Evolutionary conservation across 2,113 vertebrate genomes (phyloP).

Genomic region (Equus przewalskii): DNA sequence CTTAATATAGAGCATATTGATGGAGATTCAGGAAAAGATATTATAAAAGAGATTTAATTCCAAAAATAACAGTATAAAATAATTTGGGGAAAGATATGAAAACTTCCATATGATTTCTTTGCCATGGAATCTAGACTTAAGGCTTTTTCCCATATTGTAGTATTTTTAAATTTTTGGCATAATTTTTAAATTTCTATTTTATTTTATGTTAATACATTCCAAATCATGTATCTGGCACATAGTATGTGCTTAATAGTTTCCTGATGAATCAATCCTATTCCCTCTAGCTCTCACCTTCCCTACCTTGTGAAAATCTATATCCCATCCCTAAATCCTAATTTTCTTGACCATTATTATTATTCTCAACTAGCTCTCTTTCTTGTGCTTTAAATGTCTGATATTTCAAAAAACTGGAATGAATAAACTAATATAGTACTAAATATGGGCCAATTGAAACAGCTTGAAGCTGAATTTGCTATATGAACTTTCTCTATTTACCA

Average conservation of each 20-base stretch:
- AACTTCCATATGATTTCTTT: not conserved
- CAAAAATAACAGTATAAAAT: not conserved
- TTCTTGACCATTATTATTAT: not conserved
- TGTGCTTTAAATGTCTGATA: not conserved
- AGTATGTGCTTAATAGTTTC: not conserved
- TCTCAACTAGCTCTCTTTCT: not conserved
- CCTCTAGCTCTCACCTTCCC: not conserved
- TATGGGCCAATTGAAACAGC: not conserved
- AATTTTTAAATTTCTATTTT: not conserved
- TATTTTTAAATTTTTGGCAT: not conserved
- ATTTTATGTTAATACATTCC: not conserved
- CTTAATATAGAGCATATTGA: not conserved
- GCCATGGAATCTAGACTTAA: not conserved
- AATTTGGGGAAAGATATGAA: not conserved
- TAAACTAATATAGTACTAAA: not conserved
- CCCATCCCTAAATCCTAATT: not conserved
- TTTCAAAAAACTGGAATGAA: not conserved
- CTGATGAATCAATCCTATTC: not conserved
- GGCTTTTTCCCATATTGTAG: not conserved
- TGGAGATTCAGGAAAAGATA: not conserved
- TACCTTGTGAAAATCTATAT: not conserved
- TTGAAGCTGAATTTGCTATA: not conserved
- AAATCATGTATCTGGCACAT: not conserved
- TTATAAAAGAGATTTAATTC: not conserved
- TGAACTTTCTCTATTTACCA: not conserved